Evolutionary conservation across 2,888 invertebrate species (phyloP).

Genomic region (Scaptodrosophila latifasciaeformis): DNA sequence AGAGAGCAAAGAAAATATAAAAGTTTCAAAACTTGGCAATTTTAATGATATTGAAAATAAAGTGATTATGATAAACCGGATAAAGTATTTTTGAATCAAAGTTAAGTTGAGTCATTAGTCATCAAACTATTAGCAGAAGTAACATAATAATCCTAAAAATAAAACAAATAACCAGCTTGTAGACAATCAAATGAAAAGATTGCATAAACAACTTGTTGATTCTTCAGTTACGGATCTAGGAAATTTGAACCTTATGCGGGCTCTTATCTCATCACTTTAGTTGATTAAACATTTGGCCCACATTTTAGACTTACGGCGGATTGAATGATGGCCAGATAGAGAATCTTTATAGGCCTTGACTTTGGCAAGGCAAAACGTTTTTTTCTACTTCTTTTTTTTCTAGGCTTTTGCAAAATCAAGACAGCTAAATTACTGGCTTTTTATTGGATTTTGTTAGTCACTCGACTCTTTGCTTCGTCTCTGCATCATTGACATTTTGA

Average conservation of each 20-base stretch:
- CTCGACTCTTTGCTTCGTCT: conserved; percentile 34
- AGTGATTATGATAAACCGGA: conserved; percentile 42
- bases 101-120: conserved; percentile 44
- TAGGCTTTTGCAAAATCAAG: neutral
- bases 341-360: conserved; percentile 34
- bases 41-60: too few relatives aligned
- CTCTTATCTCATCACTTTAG: too few relatives aligned
- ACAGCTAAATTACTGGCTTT: neutral
- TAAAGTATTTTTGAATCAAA: conserved; percentile 35
- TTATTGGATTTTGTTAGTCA: conserved; percentile 25
- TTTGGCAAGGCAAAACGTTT: conserved; percentile 19
- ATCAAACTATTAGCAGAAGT: conserved; percentile 43
- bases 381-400: neutral
- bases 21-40: too few relatives aligned
- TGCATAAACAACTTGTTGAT: too few relatives aligned
- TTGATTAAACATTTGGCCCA: too few relatives aligned
- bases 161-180: conserved; percentile 12
- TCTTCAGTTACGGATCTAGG: too few relatives aligned
- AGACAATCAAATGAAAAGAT: neutral
- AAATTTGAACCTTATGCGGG: too few relatives aligned
- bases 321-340: too few relatives aligned
- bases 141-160: conserved; percentile 24
- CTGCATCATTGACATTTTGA: conserved; percentile 35
- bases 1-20: too few relatives aligned
- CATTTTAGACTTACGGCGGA: too few relatives aligned